phyloP scores from a whole-genome alignment of 2,113 vertebrate genomes.

The Butorides virescens region DNA sequence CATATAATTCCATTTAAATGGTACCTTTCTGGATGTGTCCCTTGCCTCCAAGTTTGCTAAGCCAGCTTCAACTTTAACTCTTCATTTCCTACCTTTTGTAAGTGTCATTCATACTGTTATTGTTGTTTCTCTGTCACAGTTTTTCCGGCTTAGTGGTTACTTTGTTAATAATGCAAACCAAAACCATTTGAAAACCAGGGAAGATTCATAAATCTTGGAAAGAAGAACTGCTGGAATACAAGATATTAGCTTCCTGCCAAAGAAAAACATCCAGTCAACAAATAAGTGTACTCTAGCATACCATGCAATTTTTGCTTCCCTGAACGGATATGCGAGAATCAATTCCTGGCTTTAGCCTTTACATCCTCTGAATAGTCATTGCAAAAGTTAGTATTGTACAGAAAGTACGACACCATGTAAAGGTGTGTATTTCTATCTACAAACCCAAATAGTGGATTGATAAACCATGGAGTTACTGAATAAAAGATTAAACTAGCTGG shows the following conservation, averaged over 20 bases:
- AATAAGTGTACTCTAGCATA: background rate
- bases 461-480: background rate
- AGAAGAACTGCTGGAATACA: background rate
- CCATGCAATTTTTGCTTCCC: background rate
- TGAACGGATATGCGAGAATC: background rate
- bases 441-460: background rate
- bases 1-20: background rate
- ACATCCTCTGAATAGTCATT: background rate
- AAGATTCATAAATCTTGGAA: slow-evolving; percentile 4
- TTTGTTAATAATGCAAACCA: slow-evolving; percentile 2
- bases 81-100: background rate
- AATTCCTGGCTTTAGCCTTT: background rate
- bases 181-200: background rate
- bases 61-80: background rate
- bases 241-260: background rate
- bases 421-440: background rate
- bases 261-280: background rate
- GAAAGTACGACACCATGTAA: background rate
- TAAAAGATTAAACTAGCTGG: background rate
- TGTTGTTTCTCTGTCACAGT: background rate
- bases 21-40: background rate
- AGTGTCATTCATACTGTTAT: background rate
- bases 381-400: background rate
- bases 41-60: background rate
- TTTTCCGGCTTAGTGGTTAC: background rate